A percentile compares a stretch with the other conserved stretches of the same genome.
Evolutionary conservation across 2,888 invertebrate genomes (phyloP).

Genomic region (Mythimna vitellina): DNA sequence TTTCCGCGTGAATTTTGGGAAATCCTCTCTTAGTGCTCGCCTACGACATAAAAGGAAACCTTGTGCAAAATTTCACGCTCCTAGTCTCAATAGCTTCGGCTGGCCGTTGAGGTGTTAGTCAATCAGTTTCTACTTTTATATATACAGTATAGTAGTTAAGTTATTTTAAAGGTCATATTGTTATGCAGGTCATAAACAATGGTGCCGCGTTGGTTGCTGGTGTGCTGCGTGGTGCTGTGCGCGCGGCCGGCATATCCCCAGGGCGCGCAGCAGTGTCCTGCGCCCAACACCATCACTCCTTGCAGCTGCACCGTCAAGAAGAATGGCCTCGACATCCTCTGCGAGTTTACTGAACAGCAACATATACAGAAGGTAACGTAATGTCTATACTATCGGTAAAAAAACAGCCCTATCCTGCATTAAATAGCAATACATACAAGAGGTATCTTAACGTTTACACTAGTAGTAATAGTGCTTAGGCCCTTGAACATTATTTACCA

Average conservation of each 20-base stretch:
- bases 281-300: constrained; percentile 93
- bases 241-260: constrained; percentile 87
- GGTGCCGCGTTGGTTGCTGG: constrained; percentile 88
- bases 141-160: no score
- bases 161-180: background rate
- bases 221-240: constrained; percentile 90
- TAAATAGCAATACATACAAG: no score
- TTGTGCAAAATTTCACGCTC: no score
- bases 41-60: no score
- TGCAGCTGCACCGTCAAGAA: constrained; percentile 96
- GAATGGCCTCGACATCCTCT: constrained; percentile 96
- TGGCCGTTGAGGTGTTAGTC: no score
- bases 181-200: constrained; percentile 82
- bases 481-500: no score
- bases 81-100: no score
- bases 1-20: no score
- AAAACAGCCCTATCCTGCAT: constrained; percentile 77
- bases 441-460: no score
- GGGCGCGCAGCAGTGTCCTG: constrained; percentile 93
- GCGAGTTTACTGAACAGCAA: constrained; percentile 95
- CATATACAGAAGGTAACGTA: constrained; percentile 91
- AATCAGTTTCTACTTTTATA: no score
- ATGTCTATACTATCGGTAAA: background rate
- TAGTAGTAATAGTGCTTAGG: no score
- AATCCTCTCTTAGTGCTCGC: no score